Percentiles rank a stretch among this genome's conserved stretches.
Evolutionary conservation across 2,113 vertebrate species (phyloP).

Genomic region (Pagrus major): DNA sequence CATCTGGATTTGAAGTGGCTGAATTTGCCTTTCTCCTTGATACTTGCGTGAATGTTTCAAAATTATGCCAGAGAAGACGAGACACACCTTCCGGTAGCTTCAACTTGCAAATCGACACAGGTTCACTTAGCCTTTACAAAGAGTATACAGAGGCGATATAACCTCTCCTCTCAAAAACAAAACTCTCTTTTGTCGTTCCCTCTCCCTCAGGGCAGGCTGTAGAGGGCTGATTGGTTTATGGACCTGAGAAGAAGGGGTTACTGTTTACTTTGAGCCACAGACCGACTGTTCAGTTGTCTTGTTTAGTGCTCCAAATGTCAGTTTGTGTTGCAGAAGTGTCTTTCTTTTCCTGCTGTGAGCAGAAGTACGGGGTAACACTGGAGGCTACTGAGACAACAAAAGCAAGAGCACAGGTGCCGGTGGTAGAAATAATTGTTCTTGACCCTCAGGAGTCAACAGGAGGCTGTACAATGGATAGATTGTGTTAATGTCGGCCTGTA

Average conservation of each 20-base stretch:
- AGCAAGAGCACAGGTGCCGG: conserved; percentile 71
- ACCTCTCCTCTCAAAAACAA: neutral
- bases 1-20: conserved; percentile 64
- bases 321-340: conserved; percentile 36
- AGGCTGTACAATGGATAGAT: conserved; percentile 10
- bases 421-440: conserved; percentile 46
- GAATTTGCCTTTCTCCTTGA: conserved; percentile 82
- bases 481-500: neutral
- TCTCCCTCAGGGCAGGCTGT: neutral
- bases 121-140: neutral
- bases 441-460: conserved; percentile 41
- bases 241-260: conserved; percentile 31
- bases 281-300: conserved; percentile 41
- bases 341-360: conserved; percentile 6
- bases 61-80: conserved; percentile 43
- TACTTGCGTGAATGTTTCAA: conserved; percentile 82
- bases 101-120: conserved; percentile 44
- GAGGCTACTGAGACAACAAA: conserved; percentile 61
- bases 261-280: conserved; percentile 57
- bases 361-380: neutral
- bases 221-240: conserved; percentile 48
- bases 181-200: neutral
- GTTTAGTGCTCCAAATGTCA: conserved; percentile 43
- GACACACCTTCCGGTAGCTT: conserved; percentile 46
- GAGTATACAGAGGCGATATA: neutral